Evolutionary conservation across 2,888 invertebrate species (phyloP), one percentile per base, ranked within the genome.

Genomic region (Phalera bucephala): DNA sequence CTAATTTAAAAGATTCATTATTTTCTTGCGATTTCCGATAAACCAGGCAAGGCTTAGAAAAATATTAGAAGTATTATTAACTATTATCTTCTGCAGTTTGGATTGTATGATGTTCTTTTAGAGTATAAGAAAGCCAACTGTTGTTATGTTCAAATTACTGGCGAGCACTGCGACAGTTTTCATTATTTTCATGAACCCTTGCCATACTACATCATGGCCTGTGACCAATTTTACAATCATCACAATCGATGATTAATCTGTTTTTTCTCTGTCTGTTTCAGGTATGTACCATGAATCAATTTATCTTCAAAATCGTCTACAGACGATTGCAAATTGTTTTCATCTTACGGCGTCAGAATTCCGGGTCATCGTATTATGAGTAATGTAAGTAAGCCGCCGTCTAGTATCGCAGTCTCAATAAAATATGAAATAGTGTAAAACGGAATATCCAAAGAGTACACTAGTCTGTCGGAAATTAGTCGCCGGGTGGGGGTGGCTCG

Each of bases 381-480:
- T 17, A 4, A 5, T 25, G 27, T 27, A 27, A 27, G 27, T 27
- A 27, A 14, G 14, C 14, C 3, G 13, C 6, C n/a, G 14, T 14
- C 27, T 27, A 10, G 26, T 8, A 26, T 13, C 2, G 0, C 11
- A 9, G 14, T 36, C 31, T 51, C 55, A 69, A 68, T 71, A 66
- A 71, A 75, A 72, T 72, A 74, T 74, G 69, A 72, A 73, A 72
- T 73, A 72, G 61, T 65, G 64, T 66, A 65, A 71, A 75, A 71
- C 46, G 57, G 43, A 45, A 56, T 59, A 65, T 49, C 52, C 62
- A 59, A 62, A 55, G 57, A 62, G 54, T 63, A 59, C 66, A 71
- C 66, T 73, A 69, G 72, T 72, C 74, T 64, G 80, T 78, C 83
- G 86, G 86, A 87, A 86, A 87, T 87, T 86, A 87, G 86, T 85